Base-by-base conservation (phyloP, 2,113 vertebrate genomes). In the Oostethus manadensis region DNA sequence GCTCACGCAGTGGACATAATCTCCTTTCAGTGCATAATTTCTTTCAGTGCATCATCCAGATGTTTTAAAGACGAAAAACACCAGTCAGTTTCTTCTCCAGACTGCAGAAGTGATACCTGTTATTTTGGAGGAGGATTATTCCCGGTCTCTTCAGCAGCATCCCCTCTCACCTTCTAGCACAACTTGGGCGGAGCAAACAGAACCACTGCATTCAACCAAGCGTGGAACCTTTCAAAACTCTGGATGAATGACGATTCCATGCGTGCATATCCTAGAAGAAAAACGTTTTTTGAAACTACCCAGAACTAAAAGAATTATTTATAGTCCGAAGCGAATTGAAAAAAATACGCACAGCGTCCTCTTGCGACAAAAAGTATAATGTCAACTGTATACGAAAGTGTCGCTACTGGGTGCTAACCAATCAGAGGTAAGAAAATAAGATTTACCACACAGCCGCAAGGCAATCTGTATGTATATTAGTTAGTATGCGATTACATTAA, bases 131-230 rank as follows among this genome's bases (percentile, higher is more conserved):
- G 68, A 71, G 61, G 68, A 45, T 60, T 61, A 66, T 64, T 9
- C 58, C 68, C 47, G 62, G n/a, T 48, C 77, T 63, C 61, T 50
- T 56, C 56, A 53, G 20, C 51, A 67, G 66, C 68, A 76, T 74
- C 66, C 17, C 56, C 44, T 54, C 58, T 66, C 46, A 71, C 61
- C 53, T 64, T 64, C n/a, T n/a, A 47, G 40, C 29, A 20, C 20
- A 49, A 18, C 51, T 0, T 59, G 54, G 48, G 14, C 18, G 62
- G 47, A 51, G 57, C 29, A 56, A 50, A 21, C 8, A 13, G 23
- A 56, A 29, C 18, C 1, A 1, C 10, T 29, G 47, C 50, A 29
- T 40, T 56, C 48, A 21, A 21, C 10, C 16, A 14, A 21, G 33
- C 4, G 4, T 17, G 17, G 8, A 10, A 29, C 17, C 1, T 26